Evolutionary conservation across 2,797 vertebrate species (phyloP).

Genomic region (Xyrichtys novacula): DNA sequence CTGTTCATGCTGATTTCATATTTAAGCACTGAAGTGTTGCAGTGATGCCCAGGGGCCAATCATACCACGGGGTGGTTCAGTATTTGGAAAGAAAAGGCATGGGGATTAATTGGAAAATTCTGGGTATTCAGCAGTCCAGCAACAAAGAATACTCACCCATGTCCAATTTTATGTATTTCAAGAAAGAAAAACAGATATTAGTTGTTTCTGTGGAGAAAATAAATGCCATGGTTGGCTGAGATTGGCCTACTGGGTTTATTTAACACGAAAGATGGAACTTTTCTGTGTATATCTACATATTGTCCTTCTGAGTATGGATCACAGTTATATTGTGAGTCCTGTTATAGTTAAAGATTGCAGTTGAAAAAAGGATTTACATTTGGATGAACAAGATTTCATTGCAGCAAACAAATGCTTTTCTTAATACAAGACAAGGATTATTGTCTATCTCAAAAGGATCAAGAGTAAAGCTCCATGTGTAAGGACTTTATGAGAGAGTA

Average conservation of each 20-base stretch:
- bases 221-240: not conserved
- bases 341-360: not conserved
- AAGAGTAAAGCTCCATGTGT: no score
- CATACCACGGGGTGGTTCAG: conserved; percentile 3
- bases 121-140: conserved; percentile 6
- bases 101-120: conserved; percentile 28
- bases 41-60: conserved; percentile 18
- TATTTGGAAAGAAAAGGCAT: conserved; percentile 12
- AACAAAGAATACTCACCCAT: conserved; percentile 11
- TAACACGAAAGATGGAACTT: not conserved
- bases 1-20: conserved; percentile 28
- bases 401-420: no score
- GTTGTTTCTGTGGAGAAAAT: no score
- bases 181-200: not conserved
- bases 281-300: not conserved
- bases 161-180: not conserved
- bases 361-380: no score
- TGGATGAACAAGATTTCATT: no score
- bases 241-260: not conserved
- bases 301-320: not conserved
- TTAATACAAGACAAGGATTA: no score
- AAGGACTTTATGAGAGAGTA: no score
- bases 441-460: no score
- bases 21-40: conserved; percentile 15
- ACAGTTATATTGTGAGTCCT: not conserved